Evolutionary conservation across 2,113 vertebrate species (phyloP), one percentile per base, ranked within the genome.

Genomic region (Aramus guarauna): DNA sequence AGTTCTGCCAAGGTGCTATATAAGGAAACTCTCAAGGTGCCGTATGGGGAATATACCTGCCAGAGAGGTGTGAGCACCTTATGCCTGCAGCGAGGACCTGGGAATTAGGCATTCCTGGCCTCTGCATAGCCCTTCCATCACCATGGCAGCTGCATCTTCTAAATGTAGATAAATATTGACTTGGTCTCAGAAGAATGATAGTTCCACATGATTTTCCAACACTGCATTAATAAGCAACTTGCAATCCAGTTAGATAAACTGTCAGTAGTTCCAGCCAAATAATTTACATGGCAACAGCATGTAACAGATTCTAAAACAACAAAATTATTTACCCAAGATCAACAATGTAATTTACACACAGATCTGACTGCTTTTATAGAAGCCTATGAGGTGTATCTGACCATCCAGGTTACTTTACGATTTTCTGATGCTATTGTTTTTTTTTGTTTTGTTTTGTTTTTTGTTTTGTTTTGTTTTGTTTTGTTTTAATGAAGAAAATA

Each of bases 221-320:
- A 43, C 64, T 58, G 62, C 69, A 95, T 95, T 92, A 94, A 95
- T 90, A 97, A 95, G 32, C 80, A 85, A 75, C 89, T 85, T 89
- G 23, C 66, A 92, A 95, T 92, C 26, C 77, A 96, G 92, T 89
- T 53, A 94, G 84, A 78, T 29, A 95, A 96, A 95, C 88, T 94
- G 92, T 94, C 60, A 76, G 45, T 39, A 90, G 34, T 58, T 60
- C 62, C 62, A 78, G 94, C 73, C 92, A 94, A 96, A 82, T 77
- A 68, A 85, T 91, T 94, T 85, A 78, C 83, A 84, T 68, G 66
- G 91, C 60, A 96, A 91, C 75, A 92, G 45, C 45, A 48, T 87
- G 45, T 60, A 91, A 81, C 41, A 64, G 24, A 92, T 82, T 92
- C 50, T 78, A 91, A 87, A 36, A 82, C 23, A 80, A 90, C 41